A percentile compares a stretch with the other conserved stretches of the same genome.
phyloP scores from a whole-genome alignment of 64 coral and sea anemone species.

The Actinia equina region DNA sequence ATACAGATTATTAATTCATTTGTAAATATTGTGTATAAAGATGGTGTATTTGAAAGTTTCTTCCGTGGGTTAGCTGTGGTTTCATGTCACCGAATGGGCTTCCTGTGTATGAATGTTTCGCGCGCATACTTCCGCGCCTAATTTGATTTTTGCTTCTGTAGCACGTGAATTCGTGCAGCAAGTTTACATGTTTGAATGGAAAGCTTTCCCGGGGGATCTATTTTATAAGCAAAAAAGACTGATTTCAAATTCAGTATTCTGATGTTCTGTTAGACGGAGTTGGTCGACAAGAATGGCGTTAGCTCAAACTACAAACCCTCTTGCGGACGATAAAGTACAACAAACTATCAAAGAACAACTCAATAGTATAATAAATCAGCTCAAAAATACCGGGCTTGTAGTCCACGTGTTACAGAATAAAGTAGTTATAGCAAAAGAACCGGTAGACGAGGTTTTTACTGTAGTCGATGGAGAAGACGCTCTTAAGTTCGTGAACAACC shows the following conservation, averaged over 20 bases:
- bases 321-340: not conserved
- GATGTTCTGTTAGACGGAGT: not conserved
- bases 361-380: constrained; percentile 57
- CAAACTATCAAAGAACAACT: constrained; percentile 55
- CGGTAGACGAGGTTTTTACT: constrained; percentile 44
- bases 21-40: not conserved
- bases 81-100: not conserved
- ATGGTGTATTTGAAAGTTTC: not conserved
- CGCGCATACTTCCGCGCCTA: not conserved
- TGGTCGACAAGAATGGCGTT: not conserved
- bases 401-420: constrained; percentile 90
- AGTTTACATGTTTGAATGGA: not conserved
- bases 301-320: not conserved
- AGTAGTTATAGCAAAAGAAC: constrained; percentile 55
- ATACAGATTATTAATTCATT: not conserved
- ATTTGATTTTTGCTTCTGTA: too few relatives aligned
- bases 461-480: constrained; percentile 84
- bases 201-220: not conserved
- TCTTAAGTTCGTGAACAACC: constrained; percentile 83
- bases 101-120: not conserved
- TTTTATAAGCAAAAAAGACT: not conserved
- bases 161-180: not conserved
- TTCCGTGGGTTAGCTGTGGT: not conserved
- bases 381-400: constrained; percentile 68
- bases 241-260: not conserved